Evolutionary conservation across 2,113 vertebrate genomes (phyloP).

Genomic region (Delphinapterus leucas): DNA sequence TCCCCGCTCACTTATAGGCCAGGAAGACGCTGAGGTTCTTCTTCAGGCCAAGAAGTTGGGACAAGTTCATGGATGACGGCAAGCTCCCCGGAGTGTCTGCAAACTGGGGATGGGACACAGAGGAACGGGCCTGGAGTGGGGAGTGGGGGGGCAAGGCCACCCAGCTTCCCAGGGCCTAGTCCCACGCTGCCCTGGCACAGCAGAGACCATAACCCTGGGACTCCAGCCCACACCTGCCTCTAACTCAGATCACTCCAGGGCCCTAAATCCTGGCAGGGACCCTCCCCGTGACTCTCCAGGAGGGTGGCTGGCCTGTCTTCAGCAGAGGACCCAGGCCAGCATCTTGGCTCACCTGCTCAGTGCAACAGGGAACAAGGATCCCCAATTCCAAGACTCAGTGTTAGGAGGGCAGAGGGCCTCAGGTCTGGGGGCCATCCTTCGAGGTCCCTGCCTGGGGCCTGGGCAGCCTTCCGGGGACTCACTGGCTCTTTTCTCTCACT

Average conservation of each 20-base stretch:
- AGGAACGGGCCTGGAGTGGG: background rate
- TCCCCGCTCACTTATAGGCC: conserved; percentile 78
- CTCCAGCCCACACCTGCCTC: background rate
- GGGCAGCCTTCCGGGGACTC: background rate
- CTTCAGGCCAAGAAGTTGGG: conserved; percentile 76
- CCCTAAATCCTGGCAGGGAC: background rate
- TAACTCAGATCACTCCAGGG: background rate
- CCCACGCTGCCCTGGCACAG: background rate
- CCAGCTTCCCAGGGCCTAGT: background rate
- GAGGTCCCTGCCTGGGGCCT: background rate
- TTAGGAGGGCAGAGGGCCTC: background rate
- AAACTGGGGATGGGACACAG: conserved; percentile 75
- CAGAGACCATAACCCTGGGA: background rate
- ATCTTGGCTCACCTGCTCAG: background rate
- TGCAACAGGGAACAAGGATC: background rate
- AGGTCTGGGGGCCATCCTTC: background rate
- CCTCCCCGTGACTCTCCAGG: background rate
- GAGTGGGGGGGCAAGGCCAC: background rate
- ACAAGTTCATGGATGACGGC: conserved; percentile 80
- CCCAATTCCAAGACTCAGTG: background rate
- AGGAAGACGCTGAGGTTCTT: conserved; percentile 77
- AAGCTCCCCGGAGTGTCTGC: conserved; percentile 82
- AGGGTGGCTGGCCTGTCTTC: background rate
- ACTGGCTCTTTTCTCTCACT: too few species aligned
- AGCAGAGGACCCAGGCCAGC: background rate